Percentiles rank a stretch among this genome's conserved stretches.
Evolutionary conservation across 2,113 vertebrate species (phyloP).

Genomic region (Pandion haliaetus): DNA sequence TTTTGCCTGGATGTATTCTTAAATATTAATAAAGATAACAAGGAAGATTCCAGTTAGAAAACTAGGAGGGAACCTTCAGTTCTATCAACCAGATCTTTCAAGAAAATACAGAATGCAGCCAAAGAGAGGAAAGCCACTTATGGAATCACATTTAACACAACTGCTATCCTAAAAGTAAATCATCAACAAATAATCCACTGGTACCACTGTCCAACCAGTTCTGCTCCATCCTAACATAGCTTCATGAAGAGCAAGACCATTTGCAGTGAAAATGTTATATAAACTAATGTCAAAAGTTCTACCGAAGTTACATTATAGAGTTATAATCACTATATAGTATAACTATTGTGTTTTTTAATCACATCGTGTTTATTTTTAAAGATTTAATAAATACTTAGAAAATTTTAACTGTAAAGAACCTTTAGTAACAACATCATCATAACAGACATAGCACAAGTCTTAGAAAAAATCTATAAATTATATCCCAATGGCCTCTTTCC

Average conservation of each 20-base stretch:
- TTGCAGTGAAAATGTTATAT: background rate
- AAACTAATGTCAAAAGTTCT: background rate
- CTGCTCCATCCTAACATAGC: background rate
- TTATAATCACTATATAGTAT: background rate
- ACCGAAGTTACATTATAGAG: background rate
- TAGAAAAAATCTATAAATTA: background rate
- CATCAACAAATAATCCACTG: background rate
- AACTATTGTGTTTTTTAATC: background rate
- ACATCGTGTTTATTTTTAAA: background rate
- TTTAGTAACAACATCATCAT: background rate
- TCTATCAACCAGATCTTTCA: background rate
- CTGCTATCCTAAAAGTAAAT: background rate
- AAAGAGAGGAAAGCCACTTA: background rate
- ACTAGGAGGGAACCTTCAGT: background rate
- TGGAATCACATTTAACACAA: background rate
- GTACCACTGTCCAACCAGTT: background rate
- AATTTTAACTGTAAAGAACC: background rate
- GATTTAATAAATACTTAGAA: background rate
- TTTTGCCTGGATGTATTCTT: background rate
- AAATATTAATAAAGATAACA: background rate
- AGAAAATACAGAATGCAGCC: background rate
- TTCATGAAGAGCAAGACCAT: background rate
- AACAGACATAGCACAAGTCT: background rate
- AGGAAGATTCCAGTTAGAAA: background rate
- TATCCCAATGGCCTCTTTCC: background rate